Evolutionary conservation across 2,888 invertebrate genomes (phyloP).

Genomic region (Ceriagrion tenellum): DNA sequence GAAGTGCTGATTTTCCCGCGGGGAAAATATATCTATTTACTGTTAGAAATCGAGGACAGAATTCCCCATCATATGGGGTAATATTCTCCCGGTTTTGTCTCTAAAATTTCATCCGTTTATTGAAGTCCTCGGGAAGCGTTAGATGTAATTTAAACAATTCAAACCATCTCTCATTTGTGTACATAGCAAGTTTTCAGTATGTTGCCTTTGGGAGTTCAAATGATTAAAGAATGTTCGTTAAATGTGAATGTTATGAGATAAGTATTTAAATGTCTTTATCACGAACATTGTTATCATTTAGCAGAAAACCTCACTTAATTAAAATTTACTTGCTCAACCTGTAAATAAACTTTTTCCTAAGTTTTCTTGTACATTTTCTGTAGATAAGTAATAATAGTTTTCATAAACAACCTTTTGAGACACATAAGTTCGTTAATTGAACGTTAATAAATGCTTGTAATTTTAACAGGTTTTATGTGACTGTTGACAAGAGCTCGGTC

Average conservation of each 20-base stretch:
- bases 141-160: background rate
- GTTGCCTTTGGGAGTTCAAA: background rate
- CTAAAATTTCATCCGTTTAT: background rate
- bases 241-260: background rate
- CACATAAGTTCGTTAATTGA: background rate
- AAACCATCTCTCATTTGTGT: background rate
- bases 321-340: background rate
- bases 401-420: background rate
- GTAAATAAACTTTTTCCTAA: background rate
- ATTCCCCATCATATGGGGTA: background rate
- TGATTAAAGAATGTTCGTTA: background rate
- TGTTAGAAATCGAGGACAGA: background rate
- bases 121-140: background rate
- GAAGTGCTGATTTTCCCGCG: background rate
- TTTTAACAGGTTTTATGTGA: background rate
- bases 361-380: background rate
- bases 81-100: background rate
- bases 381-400: background rate
- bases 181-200: background rate
- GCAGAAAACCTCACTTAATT: background rate
- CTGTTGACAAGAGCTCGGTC: background rate
- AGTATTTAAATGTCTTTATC: background rate
- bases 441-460: background rate
- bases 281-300: background rate
- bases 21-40: background rate